Base-by-base conservation (phyloP, 2,888 invertebrate genomes). In the Aquatica leii region DNA sequence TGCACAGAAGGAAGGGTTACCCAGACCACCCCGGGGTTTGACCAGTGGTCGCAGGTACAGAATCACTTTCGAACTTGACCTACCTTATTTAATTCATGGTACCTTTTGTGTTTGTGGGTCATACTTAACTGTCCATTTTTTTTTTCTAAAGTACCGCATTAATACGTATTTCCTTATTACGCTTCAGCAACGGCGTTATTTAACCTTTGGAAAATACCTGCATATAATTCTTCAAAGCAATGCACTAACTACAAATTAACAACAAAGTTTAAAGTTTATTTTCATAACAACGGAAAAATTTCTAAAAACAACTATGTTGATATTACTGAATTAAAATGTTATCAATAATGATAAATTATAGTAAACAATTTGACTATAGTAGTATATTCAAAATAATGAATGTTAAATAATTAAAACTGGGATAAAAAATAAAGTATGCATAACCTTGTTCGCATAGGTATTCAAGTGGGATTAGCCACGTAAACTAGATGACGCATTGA, bases 11-110 rank as follows among this genome's bases (percentile, higher is more conserved):
- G 65, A 68, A 65, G 68, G 63, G 55, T 61, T 60, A 58, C 31
- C 1, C 35, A 64, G 74, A 75, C 75, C 75, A 75, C 74, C 74
- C 74, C 69, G 62, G 63, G 66, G 73, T 58, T 54, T 68, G 71
- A 67, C 71, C 71, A 63, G 59, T 70, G 71, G 71, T 70, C 76
- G 66, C 73, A 77, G 76, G 75, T 76, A 76, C 59, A 51, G 43
- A 54, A 70, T 72, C 73, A 76, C 74, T 74, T 74, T 71, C 75
- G 71, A 73, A 76, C 75, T 71, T 71, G 71, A 71, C 70, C 73
- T 72, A 71, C 72, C 73, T 72, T 72, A 69, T 66, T 40, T 46
- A 37, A 46, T 46, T 15, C 58, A 68, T 67, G 66, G 24, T 60
- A 60, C 61, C 63, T 64, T 66, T 60, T 49, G 48, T 62, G 2